phyloP scores from a whole-genome alignment of 2,888 invertebrate species.

The Charanyca ferruginea region DNA sequence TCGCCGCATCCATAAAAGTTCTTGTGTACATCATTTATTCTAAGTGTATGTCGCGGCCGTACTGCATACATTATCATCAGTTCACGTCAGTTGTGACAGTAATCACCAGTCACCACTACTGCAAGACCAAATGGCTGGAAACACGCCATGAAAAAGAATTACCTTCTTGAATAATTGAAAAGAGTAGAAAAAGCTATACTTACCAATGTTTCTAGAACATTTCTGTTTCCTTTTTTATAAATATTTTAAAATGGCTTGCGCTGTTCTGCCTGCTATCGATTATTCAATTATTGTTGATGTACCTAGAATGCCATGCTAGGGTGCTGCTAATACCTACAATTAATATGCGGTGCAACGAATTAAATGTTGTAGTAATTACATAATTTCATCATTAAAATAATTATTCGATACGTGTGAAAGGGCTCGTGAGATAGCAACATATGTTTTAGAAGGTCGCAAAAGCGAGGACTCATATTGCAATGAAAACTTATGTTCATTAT shows the following conservation, averaged over 20 bases:
- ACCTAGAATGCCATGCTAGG: neutral
- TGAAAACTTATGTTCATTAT: no score
- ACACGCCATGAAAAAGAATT: slow-evolving; percentile 21
- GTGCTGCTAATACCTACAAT: neutral
- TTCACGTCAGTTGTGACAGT: slow-evolving; percentile 43
- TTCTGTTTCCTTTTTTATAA: neutral
- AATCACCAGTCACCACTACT: slow-evolving; percentile 45
- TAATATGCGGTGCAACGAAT: neutral
- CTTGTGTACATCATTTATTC: neutral
- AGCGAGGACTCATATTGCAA: neutral
- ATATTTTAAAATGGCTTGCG: neutral
- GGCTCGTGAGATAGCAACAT: slow-evolving; percentile 17
- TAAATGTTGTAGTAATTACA: neutral
- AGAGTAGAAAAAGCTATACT: neutral
- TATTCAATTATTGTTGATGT: neutral
- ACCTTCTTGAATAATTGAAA: slow-evolving; percentile 44
- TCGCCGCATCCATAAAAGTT: slow-evolving; percentile 19
- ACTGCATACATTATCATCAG: slow-evolving; percentile 49
- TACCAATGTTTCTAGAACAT: neutral
- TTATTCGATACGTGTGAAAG: neutral
- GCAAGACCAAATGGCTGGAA: slow-evolving; percentile 28
- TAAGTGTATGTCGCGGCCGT: neutral
- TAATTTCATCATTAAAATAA: slow-evolving; percentile 28
- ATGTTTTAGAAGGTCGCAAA: neutral
- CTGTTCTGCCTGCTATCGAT: slow-evolving; percentile 9